Evolutionary conservation across 2,888 invertebrate genomes (phyloP), one percentile per base, ranked within the genome.

Genomic region (Pediacus dermestoides): DNA sequence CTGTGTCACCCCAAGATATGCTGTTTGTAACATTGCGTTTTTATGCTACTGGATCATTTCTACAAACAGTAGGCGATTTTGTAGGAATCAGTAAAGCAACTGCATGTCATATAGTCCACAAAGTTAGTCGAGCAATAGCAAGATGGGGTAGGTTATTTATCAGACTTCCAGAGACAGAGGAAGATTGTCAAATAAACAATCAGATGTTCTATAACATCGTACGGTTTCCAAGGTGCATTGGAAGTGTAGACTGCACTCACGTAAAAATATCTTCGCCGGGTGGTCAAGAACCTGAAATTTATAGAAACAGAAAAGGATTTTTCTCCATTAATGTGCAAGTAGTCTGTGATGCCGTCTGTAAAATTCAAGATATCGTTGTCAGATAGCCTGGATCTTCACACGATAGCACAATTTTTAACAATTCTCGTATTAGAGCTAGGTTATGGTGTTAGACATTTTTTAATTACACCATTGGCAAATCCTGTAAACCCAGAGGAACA

Each of bases 401-500:
- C 27, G 30, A 30, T 15, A 9, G 13, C 16, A 30, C 27, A 11
- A 36, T 36, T 8, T 36, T 36, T 18, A 28, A 28, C 13, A 36
- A 30, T 18, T 16, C 16, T 15, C 15, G 36, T 16, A 36, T 36
- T 4, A 30, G 21, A 15, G 22, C 30, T 8, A 13, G 36, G 9
- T 28, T 30, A 18, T 31, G 16, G 14, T 16, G 18, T 31, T 18
- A 15, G 32, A 31, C 15, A n/a, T 2, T 31, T 16, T 9, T 16
- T 52, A 31, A 42, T 52, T 21, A 52, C 51, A 9, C 52, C 50
- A 15, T 16, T 54, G 18, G 9, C 6, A 21, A 42, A 47, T 35
- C 40, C 44, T 14, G 13, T 10, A 15, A 45, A 35, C 3, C 36
- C 25, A 9, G 43, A 33, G 10, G 47, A 53, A 39, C 22, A 39